Percentiles rank a stretch among this genome's conserved stretches.
Conservation (phyloP, 2,113 vertebrate genomes). For the Ifrita kowaldi region DNA sequence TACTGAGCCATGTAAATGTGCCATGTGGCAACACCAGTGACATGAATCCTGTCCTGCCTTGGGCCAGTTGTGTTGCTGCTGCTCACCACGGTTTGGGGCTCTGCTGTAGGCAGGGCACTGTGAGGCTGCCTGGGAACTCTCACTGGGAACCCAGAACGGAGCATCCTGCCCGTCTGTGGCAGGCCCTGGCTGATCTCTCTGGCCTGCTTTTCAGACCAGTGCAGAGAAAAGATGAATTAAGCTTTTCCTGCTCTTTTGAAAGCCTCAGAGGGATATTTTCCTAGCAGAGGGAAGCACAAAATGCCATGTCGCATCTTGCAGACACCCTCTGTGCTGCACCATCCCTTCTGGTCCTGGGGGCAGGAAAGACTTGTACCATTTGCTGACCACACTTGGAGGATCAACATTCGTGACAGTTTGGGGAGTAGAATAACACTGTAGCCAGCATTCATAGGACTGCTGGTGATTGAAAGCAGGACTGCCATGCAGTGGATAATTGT, state of each 20-base stretch:
- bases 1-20: neutral
- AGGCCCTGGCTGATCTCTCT: neutral
- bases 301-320: neutral
- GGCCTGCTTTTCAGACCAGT: neutral
- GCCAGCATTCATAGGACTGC: neutral
- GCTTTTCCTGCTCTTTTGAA: neutral
- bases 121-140: neutral
- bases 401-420: neutral
- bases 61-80: neutral
- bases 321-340: neutral
- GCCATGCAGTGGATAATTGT: neutral
- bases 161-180: neutral
- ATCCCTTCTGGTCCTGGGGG: neutral
- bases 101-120: neutral
- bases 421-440: neutral
- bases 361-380: neutral
- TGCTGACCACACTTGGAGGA: neutral
- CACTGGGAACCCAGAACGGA: neutral
- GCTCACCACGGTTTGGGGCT: neutral
- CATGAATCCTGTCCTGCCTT: neutral
- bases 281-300: neutral
- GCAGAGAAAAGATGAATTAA: neutral
- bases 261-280: neutral
- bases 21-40: neutral
- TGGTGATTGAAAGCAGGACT: neutral